Conservation (phyloP, 2,888 invertebrate genomes). For the Arge pagana region DNA sequence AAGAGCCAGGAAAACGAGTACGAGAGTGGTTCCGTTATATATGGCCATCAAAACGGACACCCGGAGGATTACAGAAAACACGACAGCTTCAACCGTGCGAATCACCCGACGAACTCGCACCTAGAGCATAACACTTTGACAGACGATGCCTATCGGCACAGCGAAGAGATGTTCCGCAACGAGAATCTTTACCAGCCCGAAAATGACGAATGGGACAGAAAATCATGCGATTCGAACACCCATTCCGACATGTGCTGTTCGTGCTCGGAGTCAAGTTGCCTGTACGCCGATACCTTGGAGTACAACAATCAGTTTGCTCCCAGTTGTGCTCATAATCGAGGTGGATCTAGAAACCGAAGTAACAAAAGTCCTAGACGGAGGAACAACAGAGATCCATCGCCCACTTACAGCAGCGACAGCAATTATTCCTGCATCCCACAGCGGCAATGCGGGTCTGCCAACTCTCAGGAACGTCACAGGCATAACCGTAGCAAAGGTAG, state of each 20-base stretch:
- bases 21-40: constrained; percentile 55
- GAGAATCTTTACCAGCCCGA: constrained; percentile 51
- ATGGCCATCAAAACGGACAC: constrained; percentile 52
- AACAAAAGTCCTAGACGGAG: constrained; percentile 52
- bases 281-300: constrained; percentile 53
- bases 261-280: constrained; percentile 55
- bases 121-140: constrained; percentile 44
- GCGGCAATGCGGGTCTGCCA: constrained; percentile 47
- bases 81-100: constrained; percentile 41
- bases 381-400: constrained; percentile 49
- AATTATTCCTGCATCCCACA: constrained; percentile 56
- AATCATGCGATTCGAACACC: constrained; percentile 55
- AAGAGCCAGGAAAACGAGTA: constrained; percentile 54
- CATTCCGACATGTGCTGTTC: constrained; percentile 56
- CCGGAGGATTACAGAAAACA: constrained; percentile 45
- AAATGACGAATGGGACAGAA: constrained; percentile 56
- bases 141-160: constrained; percentile 52
- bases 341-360: constrained; percentile 45
- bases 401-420: constrained; percentile 54
- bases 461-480: constrained; percentile 54
- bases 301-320: constrained; percentile 50
- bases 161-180: constrained; percentile 49
- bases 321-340: constrained; percentile 42
- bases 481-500: constrained; percentile 55
- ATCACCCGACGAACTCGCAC: constrained; percentile 41